Percentiles rank a stretch among this genome's conserved stretches.
Conservation (phyloP, 1,140 invertebrate species). For the Dufourea novaeangliae region DNA sequence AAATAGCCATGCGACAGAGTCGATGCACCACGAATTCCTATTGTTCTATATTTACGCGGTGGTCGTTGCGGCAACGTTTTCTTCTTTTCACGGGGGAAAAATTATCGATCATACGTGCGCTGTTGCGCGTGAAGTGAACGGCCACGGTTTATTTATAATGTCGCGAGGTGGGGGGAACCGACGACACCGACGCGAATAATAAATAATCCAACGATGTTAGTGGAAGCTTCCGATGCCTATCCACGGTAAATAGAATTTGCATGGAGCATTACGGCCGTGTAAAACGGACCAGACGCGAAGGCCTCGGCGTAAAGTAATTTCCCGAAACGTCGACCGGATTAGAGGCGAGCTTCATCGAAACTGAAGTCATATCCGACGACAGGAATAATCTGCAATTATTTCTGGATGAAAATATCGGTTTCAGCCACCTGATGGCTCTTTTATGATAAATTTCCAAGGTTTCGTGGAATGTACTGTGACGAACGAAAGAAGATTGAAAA, state of each 20-base stretch:
- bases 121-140: constrained; percentile 27
- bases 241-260: background rate
- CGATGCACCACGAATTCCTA: background rate
- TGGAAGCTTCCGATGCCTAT: background rate
- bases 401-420: no score
- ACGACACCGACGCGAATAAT: constrained; percentile 24
- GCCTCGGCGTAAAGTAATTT: background rate
- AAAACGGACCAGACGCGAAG: background rate
- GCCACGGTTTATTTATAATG: constrained; percentile 40
- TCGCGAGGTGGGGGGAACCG: constrained; percentile 15
- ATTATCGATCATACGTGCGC: constrained; percentile 41
- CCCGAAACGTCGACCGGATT: no score
- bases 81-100: constrained; percentile 5
- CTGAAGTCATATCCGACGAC: background rate
- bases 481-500: no score
- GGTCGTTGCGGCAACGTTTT: background rate
- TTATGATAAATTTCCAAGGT: no score
- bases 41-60: constrained; percentile 23
- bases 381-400: background rate
- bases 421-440: no score
- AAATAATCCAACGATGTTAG: constrained; percentile 10
- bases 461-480: no score
- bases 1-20: background rate
- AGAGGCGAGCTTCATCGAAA: no score
- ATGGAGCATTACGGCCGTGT: background rate